Conservation (phyloP, 2,113 vertebrate genomes). For the Tretioscincus oriximinensis region DNA sequence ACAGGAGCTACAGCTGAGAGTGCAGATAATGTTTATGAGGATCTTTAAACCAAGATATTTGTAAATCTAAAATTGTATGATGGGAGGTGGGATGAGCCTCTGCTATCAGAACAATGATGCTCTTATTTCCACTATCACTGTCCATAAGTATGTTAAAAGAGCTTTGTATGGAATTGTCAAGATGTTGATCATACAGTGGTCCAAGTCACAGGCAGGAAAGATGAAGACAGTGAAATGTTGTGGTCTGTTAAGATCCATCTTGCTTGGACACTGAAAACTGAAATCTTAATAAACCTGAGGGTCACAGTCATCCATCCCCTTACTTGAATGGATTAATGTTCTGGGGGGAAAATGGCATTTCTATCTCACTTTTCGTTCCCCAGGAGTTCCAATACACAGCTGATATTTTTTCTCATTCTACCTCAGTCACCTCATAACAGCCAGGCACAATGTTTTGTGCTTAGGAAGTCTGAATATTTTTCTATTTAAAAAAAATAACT, state of each 20-base stretch:
- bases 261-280: not conserved
- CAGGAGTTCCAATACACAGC: not conserved
- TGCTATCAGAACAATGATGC: too few species aligned
- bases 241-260: not conserved
- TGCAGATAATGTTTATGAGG: not conserved
- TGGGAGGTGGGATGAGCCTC: not conserved
- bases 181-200: not conserved
- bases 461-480: not conserved
- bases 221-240: not conserved
- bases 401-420: not conserved
- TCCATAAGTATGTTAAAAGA: not conserved
- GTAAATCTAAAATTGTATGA: not conserved
- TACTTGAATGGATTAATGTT: too few species aligned
- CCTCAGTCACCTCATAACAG: not conserved
- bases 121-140: not conserved
- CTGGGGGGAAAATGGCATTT: too few species aligned
- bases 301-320: too few species aligned
- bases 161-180: not conserved
- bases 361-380: too few species aligned
- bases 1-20: not conserved
- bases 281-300: too few species aligned
- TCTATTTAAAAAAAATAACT: not conserved
- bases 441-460: not conserved
- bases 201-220: not conserved
- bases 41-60: not conserved